Percentiles rank a stretch among this genome's conserved stretches.
Evolutionary conservation across 1,140 invertebrate species (phyloP).

Genomic region (Portunus trituberculatus): DNA sequence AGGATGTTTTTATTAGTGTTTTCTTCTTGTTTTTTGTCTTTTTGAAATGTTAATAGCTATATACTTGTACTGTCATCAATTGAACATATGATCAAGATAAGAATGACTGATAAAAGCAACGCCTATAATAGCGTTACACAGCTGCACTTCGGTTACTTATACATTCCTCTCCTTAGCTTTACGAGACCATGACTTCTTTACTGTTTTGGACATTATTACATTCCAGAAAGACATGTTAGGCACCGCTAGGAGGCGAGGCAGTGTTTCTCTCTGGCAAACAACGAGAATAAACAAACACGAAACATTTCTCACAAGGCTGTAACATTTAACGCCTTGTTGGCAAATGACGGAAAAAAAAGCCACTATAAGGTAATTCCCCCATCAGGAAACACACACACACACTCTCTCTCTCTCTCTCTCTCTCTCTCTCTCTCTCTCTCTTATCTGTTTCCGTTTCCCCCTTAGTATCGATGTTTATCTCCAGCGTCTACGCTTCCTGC

Average conservation of each 20-base stretch:
- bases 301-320: background rate
- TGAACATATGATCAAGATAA: too few relatives aligned
- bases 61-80: too few relatives aligned
- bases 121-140: too few relatives aligned
- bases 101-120: too few relatives aligned
- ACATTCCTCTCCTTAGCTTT: too few relatives aligned
- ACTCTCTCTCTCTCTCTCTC: conserved; percentile 18
- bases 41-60: background rate
- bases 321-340: background rate
- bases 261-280: background rate
- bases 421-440: conserved; percentile 20
- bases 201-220: conserved; percentile 22
- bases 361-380: background rate
- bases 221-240: background rate
- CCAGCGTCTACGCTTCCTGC: background rate
- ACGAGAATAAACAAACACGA: background rate
- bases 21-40: background rate
- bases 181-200: background rate
- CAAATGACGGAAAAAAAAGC: background rate
- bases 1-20: too few relatives aligned
- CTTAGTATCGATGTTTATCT: background rate
- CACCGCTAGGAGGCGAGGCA: background rate
- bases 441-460: background rate
- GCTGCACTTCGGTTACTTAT: too few relatives aligned
- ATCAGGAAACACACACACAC: background rate